Percentiles rank a stretch among this genome's conserved stretches.
Evolutionary conservation across 2,888 invertebrate species (phyloP).

Genomic region (Entomobrya multifasciata): DNA sequence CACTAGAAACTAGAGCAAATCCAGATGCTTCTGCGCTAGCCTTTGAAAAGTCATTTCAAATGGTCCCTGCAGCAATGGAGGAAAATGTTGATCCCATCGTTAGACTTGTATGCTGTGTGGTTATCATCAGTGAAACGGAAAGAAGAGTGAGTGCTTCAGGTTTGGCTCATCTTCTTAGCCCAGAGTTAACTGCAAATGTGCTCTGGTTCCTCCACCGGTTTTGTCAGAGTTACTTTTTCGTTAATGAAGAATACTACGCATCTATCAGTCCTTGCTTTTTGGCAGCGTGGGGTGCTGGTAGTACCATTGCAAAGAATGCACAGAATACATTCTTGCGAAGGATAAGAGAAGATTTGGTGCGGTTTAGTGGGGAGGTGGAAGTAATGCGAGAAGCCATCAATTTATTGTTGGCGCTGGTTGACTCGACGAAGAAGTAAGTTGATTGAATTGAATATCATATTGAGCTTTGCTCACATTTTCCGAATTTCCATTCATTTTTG

Average conservation of each 20-base stretch:
- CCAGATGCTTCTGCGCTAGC: slow-evolving; percentile 73
- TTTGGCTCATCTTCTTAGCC: slow-evolving; percentile 86
- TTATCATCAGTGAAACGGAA: slow-evolving; percentile 89
- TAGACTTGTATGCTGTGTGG: slow-evolving; percentile 85
- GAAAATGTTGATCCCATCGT: slow-evolving; percentile 75
- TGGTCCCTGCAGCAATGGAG: slow-evolving; percentile 72
- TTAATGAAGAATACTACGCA: slow-evolving; percentile 84
- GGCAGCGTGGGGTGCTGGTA: slow-evolving; percentile 86
- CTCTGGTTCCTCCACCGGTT: slow-evolving; percentile 91
- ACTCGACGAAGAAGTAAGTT: slow-evolving; percentile 83
- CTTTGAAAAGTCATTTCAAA: slow-evolving; percentile 76
- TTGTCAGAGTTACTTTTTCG: slow-evolving; percentile 88
- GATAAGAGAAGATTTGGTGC: slow-evolving; percentile 85
- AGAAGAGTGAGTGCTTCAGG: slow-evolving; percentile 87
- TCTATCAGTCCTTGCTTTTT: slow-evolving; percentile 85
- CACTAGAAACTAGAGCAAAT: slow-evolving; percentile 65
- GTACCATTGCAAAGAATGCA: slow-evolving; percentile 86
- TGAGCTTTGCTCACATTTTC: too few relatives aligned
- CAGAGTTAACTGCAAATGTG: slow-evolving; percentile 84
- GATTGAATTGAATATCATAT: too few relatives aligned
- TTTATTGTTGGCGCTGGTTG: slow-evolving; percentile 84
- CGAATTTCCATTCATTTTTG: too few relatives aligned
- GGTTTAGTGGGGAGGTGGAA: slow-evolving; percentile 85
- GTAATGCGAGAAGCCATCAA: slow-evolving; percentile 86
- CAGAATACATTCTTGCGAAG: slow-evolving; percentile 86